A percentile compares a stretch with the other conserved stretches of the same genome.
Conservation (phyloP, 1,140 invertebrate species). For the Drosophila bipectinata region DNA sequence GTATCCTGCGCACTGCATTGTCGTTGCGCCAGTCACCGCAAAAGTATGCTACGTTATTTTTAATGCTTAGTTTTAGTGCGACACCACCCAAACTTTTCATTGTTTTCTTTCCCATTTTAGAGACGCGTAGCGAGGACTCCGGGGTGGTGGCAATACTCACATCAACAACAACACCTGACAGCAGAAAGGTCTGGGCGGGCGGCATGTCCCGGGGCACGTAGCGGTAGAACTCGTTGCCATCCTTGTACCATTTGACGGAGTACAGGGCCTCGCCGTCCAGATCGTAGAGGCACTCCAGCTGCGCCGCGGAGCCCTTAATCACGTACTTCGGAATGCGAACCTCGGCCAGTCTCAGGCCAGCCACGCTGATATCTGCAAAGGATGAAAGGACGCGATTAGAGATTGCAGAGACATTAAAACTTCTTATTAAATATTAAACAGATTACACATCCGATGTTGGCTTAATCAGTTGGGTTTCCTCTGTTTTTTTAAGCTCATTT, state of each 20-base stretch:
- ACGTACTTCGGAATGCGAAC: constrained; percentile 88
- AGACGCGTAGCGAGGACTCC: neutral
- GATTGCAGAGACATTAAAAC: constrained; percentile 17
- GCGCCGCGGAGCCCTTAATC: constrained; percentile 86
- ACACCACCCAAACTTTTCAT: constrained; percentile 19
- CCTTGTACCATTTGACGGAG: constrained; percentile 93
- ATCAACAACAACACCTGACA: constrained; percentile 87
- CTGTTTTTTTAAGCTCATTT: constrained; percentile 33
- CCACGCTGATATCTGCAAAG: constrained; percentile 75
- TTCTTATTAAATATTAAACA: neutral
- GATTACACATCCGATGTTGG: neutral
- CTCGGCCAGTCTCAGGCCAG: constrained; percentile 86
- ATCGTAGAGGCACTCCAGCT: constrained; percentile 87
- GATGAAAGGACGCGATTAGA: constrained; percentile 10
- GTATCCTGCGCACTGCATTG: constrained; percentile 31
- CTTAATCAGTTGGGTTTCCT: neutral
- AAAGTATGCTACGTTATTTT: constrained; percentile 74
- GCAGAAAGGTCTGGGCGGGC: constrained; percentile 86
- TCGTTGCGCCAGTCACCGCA: constrained; percentile 51
- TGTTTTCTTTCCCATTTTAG: neutral
- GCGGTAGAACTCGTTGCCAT: constrained; percentile 91
- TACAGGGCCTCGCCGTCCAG: constrained; percentile 89
- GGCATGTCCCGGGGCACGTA: constrained; percentile 89
- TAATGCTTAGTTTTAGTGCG: constrained; percentile 60
- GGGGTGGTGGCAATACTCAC: constrained; percentile 84